A percentile compares a stretch with the other conserved stretches of the same genome.
phyloP scores from a whole-genome alignment of 2,113 vertebrate species.

The Ellobius talpinus region DNA sequence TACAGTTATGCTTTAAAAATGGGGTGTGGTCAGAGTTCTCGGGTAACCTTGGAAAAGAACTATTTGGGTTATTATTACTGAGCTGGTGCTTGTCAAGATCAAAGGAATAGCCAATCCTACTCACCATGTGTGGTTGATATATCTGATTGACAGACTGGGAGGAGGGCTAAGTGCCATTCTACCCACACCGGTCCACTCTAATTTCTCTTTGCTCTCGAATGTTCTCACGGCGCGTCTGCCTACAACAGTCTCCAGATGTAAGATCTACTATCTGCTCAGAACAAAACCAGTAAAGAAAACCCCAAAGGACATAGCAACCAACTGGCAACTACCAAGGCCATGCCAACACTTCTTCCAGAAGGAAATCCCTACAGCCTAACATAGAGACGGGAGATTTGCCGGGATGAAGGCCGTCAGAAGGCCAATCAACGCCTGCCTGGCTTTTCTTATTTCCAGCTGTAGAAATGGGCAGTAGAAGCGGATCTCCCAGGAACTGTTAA shows the following conservation, averaged over 20 bases:
- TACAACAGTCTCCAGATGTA: background rate
- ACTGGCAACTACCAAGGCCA: background rate
- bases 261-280: background rate
- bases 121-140: fast-evolving
- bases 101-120: background rate
- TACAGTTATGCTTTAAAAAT: slow-evolving; percentile 39
- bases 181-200: fast-evolving
- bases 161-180: background rate
- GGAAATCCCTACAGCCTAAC: background rate
- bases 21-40: slow-evolving; percentile 31
- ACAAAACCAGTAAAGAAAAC: background rate
- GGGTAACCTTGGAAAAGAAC: background rate
- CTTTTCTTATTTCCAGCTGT: slow-evolving; percentile 15
- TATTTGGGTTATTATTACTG: background rate
- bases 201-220: background rate
- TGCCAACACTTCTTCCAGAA: background rate
- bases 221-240: fast-evolving
- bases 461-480: background rate
- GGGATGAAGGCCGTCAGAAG: background rate
- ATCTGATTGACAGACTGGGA: fast-evolving
- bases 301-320: background rate
- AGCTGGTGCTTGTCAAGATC: background rate
- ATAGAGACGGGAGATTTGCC: background rate
- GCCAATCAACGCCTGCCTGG: background rate
- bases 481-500: background rate